Evolutionary conservation across 1,140 invertebrate species (phyloP).

Genomic region (Leptonema lineaticorne): DNA sequence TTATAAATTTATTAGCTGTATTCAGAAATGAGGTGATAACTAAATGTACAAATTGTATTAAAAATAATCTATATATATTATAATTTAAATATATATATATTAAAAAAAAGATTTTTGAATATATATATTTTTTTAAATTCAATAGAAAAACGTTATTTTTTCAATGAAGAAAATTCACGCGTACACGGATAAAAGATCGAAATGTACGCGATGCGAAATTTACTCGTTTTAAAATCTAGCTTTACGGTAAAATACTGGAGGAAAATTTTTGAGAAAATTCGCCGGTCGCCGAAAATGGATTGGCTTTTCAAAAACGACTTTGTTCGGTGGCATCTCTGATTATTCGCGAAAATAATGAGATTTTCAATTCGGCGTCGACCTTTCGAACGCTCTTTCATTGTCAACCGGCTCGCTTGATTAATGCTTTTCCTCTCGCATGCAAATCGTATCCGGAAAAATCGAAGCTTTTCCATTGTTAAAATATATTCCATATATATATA

Average conservation of each 20-base stretch:
- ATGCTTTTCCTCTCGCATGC: slow-evolving; percentile 7
- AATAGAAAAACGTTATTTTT: no score
- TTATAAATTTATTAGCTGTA: no score
- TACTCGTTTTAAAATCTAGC: neutral
- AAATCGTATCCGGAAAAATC: slow-evolving; percentile 8
- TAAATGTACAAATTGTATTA: no score
- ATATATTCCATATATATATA: no score
- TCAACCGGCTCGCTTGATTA: slow-evolving; percentile 6
- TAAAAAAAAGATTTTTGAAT: no score
- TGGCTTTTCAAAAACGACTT: neutral
- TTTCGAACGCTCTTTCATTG: slow-evolving; percentile 6
- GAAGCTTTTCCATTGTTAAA: neutral
- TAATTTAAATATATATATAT: no score
- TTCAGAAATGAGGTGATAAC: no score
- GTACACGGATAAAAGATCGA: no score
- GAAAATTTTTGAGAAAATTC: neutral
- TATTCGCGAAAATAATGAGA: slow-evolving; percentile 10
- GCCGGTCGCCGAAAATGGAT: neutral
- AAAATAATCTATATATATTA: no score
- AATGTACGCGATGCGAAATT: no score
- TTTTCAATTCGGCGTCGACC: slow-evolving; percentile 12
- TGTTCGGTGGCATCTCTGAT: neutral
- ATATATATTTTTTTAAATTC: no score
- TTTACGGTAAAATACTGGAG: neutral
- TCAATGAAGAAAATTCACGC: no score